phyloP scores from a whole-genome alignment of 92 coral and sea anemone genomes.

The Scolanthus callimorphus region DNA sequence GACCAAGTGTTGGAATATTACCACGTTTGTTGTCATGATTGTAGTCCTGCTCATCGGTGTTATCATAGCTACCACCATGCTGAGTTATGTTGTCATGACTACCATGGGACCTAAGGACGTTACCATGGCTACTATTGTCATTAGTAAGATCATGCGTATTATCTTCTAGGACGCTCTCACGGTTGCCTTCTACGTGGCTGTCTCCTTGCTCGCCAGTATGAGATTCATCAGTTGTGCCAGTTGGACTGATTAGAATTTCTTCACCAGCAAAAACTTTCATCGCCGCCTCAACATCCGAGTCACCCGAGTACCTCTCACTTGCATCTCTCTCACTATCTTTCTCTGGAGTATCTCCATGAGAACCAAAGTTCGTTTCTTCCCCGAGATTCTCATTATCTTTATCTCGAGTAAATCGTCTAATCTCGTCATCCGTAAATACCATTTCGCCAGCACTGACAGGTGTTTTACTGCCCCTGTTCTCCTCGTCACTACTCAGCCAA shows the following conservation, averaged over 20 bases:
- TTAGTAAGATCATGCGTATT: neutral
- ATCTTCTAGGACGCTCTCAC: neutral
- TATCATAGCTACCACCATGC: neutral
- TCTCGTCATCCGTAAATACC: neutral
- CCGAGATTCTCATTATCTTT: neutral
- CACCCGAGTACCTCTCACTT: neutral
- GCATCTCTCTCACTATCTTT: neutral
- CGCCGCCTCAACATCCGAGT: neutral
- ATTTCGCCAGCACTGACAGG: conserved; percentile 4
- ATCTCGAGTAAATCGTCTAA: neutral
- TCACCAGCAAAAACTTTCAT: neutral
- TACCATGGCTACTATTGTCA: neutral
- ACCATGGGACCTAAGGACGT: neutral
- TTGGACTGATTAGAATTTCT: neutral
- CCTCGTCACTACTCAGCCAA: conserved; percentile 78
- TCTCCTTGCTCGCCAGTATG: neutral
- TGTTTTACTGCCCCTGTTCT: conserved; percentile 14
- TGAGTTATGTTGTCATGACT: neutral
- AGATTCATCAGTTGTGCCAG: neutral
- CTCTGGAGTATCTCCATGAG: neutral
- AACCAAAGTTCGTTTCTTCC: neutral
- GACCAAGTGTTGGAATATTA: neutral
- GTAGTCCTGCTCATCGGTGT: conserved; percentile 6
- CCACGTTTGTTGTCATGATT: neutral
- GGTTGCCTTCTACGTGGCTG: neutral